A percentile compares a stretch with the other conserved stretches of the same genome.
These are phyloP conservation scores for Vollenhovia emeryi DNA, from an alignment of 1,140 invertebrate genomes.

Conservation along the genomic window DNA sequence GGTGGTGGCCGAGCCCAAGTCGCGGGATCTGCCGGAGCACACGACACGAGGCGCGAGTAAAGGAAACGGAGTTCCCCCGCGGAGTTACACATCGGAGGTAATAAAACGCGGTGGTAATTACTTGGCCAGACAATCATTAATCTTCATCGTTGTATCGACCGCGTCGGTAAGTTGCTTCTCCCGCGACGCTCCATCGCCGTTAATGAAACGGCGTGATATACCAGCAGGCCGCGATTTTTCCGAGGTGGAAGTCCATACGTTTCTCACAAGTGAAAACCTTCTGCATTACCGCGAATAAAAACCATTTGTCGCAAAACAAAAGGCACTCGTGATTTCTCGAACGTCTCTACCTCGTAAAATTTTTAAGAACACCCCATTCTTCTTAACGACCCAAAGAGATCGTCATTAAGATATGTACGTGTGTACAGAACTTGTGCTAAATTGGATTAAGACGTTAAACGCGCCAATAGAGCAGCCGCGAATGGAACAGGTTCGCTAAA, in stretches of 20 bases:
- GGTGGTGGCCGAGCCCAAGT: not conserved
- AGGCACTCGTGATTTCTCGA: not conserved
- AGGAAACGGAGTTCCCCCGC: constrained; percentile 6
- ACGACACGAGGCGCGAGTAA: not conserved
- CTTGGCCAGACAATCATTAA: constrained; percentile 59
- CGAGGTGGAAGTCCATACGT: not conserved
- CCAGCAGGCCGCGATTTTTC: constrained; percentile 8
- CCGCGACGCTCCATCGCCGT: constrained; percentile 48
- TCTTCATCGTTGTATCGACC: constrained; percentile 60
- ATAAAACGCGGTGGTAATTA: constrained; percentile 57
- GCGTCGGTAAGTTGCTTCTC: constrained; percentile 40
- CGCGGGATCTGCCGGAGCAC: not conserved
- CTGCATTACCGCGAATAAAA: not conserved
- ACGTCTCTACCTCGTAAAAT: not conserved
- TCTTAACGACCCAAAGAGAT: not conserved
- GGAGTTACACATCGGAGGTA: constrained; percentile 47
- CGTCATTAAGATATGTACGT: not conserved
- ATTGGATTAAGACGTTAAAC: constrained; percentile 28
- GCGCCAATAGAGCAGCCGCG: not conserved
- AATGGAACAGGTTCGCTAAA: constrained; percentile 5
- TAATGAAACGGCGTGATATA: constrained; percentile 55
- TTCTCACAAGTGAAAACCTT: not conserved
- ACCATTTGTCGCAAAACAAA: not conserved
- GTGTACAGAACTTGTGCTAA: not conserved
- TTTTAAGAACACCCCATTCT: not conserved